Conservation (phyloP, 1,140 invertebrate species). For the Drosophila nasuta region DNA sequence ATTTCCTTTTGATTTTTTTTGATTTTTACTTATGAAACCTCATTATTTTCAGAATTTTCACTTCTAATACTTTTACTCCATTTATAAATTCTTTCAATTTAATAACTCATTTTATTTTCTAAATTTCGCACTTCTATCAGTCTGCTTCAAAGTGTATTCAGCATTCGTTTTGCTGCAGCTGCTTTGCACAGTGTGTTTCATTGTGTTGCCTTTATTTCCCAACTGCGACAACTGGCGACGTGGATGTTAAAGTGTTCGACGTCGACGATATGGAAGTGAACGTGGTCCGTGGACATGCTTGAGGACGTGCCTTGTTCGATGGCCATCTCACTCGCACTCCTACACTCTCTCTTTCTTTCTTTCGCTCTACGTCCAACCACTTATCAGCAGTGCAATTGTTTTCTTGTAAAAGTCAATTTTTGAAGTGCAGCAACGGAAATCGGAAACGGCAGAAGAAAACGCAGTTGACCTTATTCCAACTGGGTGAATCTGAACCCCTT, state of each 20-base stretch:
- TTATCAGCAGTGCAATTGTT: constrained; percentile 79
- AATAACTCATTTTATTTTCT: too few species aligned
- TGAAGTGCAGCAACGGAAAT: constrained; percentile 78
- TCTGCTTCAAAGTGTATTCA: constrained; percentile 42
- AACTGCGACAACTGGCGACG: constrained; percentile 45
- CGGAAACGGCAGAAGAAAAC: constrained; percentile 74
- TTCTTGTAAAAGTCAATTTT: constrained; percentile 83
- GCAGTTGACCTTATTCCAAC: constrained; percentile 69
- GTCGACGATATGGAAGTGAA: background rate
- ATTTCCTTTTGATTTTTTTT: too few species aligned
- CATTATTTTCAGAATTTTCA: too few species aligned
- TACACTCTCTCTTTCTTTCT: background rate
- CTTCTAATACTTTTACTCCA: too few species aligned
- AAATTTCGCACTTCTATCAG: too few species aligned
- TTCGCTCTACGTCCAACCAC: constrained; percentile 49
- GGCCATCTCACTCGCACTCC: background rate
- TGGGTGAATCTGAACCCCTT: constrained; percentile 2
- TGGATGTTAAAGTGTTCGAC: constrained; percentile 10
- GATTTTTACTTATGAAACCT: too few species aligned
- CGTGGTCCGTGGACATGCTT: constrained; percentile 22
- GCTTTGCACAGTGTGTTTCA: constrained; percentile 10
- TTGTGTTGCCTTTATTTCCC: constrained; percentile 45
- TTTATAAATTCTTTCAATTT: too few species aligned
- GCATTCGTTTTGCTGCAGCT: constrained; percentile 31
- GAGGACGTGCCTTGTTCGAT: constrained; percentile 66